Base-by-base conservation (phyloP, 2,888 invertebrate genomes). In the Ochropleura plecta region DNA sequence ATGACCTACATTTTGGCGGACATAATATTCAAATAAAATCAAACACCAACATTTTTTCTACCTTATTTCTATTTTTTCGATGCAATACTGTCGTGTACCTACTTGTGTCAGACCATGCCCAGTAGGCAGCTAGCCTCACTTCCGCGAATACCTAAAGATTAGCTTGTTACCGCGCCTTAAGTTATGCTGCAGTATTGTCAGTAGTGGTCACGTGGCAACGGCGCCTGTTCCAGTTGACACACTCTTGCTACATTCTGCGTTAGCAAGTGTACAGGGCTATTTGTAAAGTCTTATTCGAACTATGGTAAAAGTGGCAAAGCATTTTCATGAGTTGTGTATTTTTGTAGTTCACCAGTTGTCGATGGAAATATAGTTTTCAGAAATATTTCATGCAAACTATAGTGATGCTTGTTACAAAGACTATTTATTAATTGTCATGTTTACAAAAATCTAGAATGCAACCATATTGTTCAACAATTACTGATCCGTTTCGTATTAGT, bases 401-500 rank as follows among this genome's bases (percentile, higher is more conserved):
- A 20, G 18, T 57, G 5, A 63, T 46, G 55, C n/a, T 42, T 30
- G 40, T 18, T 30, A 57, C 48, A 3, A 10, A 48, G 2, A 3
- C 55, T 42, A 42, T 18, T 18, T 49, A 14, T 12, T 20, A 18
- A 40, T 30, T 16, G 16, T 30, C 10, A 8, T 59, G 14, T 65
- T 46, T 18, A 40, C 12, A 46, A 65, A 49, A 46, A 59, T 62
- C 42, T 42, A 42, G 5, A 42, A 40, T 40, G 51, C 70, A n/a
- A 48, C 12, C 3, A 18, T 78, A 70, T 62, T 53, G 30, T 78
- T 42, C 78, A 69, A 48, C 7, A n/a, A 69, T 62, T 44, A 44
- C 51, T 53, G 46, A 70, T 78, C 69, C 59, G 51, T 49, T 64
- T 57, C n/a, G 53, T 60, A 74, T 53, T 40, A 12, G 63, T 68